phyloP scores from a whole-genome alignment of 1,140 invertebrate genomes.

The Sitophilus oryzae region DNA sequence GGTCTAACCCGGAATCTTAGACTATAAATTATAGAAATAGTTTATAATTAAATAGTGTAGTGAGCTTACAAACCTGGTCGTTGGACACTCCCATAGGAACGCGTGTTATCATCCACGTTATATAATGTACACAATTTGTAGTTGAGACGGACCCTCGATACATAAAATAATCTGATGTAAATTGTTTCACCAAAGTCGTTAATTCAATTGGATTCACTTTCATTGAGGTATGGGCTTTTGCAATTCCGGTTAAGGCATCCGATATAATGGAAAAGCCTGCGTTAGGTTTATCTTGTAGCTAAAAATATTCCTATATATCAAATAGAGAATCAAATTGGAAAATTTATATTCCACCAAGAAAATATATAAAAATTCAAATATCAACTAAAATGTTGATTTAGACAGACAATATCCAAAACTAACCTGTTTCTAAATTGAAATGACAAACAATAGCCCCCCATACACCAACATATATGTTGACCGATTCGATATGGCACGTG shows the following conservation, averaged over 20 bases:
- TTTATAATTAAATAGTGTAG: neutral
- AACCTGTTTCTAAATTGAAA: too few species aligned
- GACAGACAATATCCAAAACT: neutral
- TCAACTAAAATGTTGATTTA: slow-evolving; percentile 1
- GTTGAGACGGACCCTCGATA: slow-evolving; percentile 58
- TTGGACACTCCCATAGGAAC: slow-evolving; percentile 37
- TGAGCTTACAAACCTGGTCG: slow-evolving; percentile 35
- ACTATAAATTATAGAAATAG: neutral
- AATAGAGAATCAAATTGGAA: too few species aligned
- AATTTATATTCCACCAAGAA: slow-evolving; percentile 3
- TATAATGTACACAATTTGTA: slow-evolving; percentile 32
- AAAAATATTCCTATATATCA: too few species aligned
- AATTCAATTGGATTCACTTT: slow-evolving; percentile 48
- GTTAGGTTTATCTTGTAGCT: slow-evolving; percentile 50
- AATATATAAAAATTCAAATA: neutral
- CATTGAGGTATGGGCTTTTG: slow-evolving; percentile 47
- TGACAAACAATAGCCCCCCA: too few species aligned
- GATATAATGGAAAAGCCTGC: slow-evolving; percentile 47
- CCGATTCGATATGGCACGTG: too few species aligned
- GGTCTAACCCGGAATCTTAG: too few species aligned
- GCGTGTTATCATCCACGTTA: slow-evolving; percentile 42
- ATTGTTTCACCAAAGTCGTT: slow-evolving; percentile 49
- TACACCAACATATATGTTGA: too few species aligned
- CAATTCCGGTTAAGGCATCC: slow-evolving; percentile 46
- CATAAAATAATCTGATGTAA: slow-evolving; percentile 57